These are phyloP conservation scores for Dromius quadrimaculatus DNA, from an alignment of 2,888 invertebrate genomes.

Conservation along the genomic window DNA sequence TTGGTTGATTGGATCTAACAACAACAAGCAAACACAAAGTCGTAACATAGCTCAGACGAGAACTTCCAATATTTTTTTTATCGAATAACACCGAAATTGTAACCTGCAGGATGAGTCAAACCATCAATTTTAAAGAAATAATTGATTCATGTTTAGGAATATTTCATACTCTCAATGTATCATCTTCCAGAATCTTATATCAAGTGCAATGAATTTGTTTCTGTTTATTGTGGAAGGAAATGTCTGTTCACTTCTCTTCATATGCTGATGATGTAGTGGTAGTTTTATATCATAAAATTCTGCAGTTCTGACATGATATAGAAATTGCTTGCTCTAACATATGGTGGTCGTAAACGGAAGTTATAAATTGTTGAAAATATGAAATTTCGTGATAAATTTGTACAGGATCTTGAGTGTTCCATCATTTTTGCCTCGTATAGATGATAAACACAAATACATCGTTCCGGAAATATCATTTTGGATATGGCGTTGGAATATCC, in stretches of 20 bases:
- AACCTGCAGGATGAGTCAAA: too few relatives aligned
- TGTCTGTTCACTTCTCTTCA: neutral
- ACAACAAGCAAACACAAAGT: too few relatives aligned
- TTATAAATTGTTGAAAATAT: conserved; percentile 31
- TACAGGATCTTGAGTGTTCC: neutral
- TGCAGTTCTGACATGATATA: conserved; percentile 32
- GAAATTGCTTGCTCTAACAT: conserved; percentile 21
- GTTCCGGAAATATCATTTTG: too few relatives aligned
- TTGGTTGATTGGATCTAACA: too few relatives aligned
- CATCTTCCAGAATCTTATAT: conserved; percentile 9
- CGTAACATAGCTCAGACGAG: too few relatives aligned
- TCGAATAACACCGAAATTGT: too few relatives aligned
- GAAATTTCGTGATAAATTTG: conserved; percentile 24
- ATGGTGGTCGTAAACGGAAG: conserved; percentile 28
- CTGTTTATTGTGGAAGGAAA: conserved; percentile 23
- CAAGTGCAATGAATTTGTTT: conserved; percentile 27
- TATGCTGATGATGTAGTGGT: conserved; percentile 20
- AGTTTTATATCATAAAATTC: conserved; percentile 30
- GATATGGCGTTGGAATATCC: too few relatives aligned
- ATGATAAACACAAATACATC: too few relatives aligned
- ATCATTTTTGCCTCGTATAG: neutral
- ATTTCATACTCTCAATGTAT: too few relatives aligned
- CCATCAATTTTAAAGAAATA: too few relatives aligned
- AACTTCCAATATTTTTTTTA: too few relatives aligned
- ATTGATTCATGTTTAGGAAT: too few relatives aligned